Evolutionary conservation across 2,888 invertebrate species (phyloP).

Genomic region (Noctua fimbriata): DNA sequence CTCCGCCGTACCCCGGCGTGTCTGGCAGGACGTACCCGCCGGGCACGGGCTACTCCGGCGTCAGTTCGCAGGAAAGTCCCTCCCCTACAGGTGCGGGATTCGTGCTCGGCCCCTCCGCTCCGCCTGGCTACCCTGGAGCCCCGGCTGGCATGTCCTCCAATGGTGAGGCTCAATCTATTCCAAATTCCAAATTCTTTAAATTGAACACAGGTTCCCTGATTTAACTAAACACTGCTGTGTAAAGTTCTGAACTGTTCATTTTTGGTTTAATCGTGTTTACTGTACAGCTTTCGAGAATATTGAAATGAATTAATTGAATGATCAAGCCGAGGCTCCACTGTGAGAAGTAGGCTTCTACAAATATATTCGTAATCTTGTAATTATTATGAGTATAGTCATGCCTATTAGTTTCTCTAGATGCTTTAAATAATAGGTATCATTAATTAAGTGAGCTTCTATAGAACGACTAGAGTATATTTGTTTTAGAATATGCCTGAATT

Average conservation of each 20-base stretch:
- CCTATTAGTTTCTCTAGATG: conserved; percentile 35
- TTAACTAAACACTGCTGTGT: not conserved
- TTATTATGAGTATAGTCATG: conserved; percentile 28
- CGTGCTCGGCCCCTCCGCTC: conserved; percentile 67
- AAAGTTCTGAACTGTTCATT: not conserved
- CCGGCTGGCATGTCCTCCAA: conserved; percentile 79
- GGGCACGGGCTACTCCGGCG: conserved; percentile 77
- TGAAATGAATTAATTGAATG: conserved; percentile 34
- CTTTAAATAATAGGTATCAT: conserved; percentile 42
- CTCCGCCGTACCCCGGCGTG: conserved; percentile 98
- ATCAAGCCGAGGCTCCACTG: conserved; percentile 75
- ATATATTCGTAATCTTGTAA: conserved; percentile 34
- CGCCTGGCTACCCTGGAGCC: conserved; percentile 77
- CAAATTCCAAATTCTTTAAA: conserved; percentile 52
- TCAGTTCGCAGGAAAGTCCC: conserved; percentile 64
- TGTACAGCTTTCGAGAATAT: conserved; percentile 39
- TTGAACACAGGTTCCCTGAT: not conserved
- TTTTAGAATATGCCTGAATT: conserved; percentile 16
- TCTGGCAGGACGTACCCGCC: conserved; percentile 78
- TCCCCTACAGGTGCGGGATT: conserved; percentile 72
- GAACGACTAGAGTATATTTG: conserved; percentile 27
- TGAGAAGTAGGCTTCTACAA: conserved; percentile 70
- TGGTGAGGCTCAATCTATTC: conserved; percentile 75
- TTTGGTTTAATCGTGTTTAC: conserved; percentile 22
- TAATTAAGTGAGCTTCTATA: conserved; percentile 40